Percentiles rank a stretch among this genome's conserved stretches.
Evolutionary conservation across 2,797 vertebrate genomes (phyloP).

Genomic region (Phrynocephalus vlangalii): DNA sequence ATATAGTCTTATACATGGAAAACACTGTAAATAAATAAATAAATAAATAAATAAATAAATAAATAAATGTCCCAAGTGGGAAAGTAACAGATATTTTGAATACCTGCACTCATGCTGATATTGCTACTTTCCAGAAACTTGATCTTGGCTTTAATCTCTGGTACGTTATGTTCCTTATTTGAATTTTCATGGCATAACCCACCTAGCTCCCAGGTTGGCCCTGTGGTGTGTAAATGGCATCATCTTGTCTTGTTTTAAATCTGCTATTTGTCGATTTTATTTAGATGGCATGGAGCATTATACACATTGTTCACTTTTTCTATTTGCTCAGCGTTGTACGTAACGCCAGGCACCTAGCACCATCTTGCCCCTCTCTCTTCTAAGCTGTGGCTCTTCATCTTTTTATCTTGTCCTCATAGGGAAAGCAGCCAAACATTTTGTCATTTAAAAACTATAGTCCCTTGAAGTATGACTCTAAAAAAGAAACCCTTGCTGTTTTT

Average conservation of each 20-base stretch:
- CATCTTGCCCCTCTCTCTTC: background rate
- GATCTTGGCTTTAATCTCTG: background rate
- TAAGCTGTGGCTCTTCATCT: background rate
- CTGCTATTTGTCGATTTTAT: background rate
- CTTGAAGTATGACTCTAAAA: conserved; percentile 1
- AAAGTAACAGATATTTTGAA: background rate
- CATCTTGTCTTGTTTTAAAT: background rate
- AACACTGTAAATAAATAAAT: no score
- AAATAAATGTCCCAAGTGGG: background rate
- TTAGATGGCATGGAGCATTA: background rate
- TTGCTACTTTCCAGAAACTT: background rate
- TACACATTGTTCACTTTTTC: background rate
- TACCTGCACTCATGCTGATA: background rate
- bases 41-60: no score
- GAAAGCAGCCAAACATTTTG: background rate
- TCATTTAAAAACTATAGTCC: conserved; percentile 24
- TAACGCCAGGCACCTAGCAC: background rate
- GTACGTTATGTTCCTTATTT: background rate
- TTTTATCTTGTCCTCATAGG: conserved; percentile 6
- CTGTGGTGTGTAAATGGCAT: background rate
- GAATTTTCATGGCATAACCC: background rate
- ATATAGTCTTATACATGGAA: no score
- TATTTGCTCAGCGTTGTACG: background rate
- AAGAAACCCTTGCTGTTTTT: background rate
- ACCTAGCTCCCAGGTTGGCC: background rate